These are phyloP conservation scores for Phoenicopterus ruber DNA, from an alignment of 2,113 vertebrate species.

Conservation along the genomic window DNA sequence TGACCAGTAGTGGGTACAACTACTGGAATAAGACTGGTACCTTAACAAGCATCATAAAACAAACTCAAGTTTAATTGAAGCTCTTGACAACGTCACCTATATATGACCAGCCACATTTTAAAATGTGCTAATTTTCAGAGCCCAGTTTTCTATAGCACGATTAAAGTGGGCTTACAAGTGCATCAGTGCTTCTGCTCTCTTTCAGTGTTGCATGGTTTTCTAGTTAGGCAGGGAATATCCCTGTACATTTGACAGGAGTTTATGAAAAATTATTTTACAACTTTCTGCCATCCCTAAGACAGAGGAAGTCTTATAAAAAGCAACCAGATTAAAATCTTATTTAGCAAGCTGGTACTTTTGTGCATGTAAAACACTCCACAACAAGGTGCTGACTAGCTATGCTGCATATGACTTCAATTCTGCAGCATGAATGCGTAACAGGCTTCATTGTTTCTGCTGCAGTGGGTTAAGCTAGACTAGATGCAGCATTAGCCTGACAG, in stretches of 20 bases:
- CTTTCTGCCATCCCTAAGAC: background rate
- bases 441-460: background rate
- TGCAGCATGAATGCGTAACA: background rate
- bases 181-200: background rate
- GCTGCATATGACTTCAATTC: background rate
- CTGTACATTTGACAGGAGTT: rapidly evolving
- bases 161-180: background rate
- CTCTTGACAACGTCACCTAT: background rate
- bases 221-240: background rate
- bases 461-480: background rate
- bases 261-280: background rate
- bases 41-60: background rate
- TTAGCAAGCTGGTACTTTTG: background rate
- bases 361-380: background rate
- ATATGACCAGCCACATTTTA: background rate
- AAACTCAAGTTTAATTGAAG: background rate
- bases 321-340: background rate
- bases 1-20: background rate
- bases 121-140: background rate
- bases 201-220: background rate
- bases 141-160: rapidly evolving
- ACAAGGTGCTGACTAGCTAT: background rate
- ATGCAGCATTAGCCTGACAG: background rate
- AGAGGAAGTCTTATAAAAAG: background rate
- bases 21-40: rapidly evolving